Base-by-base conservation (phyloP, 2,888 invertebrate genomes). In the Ornithoptera priamus region DNA sequence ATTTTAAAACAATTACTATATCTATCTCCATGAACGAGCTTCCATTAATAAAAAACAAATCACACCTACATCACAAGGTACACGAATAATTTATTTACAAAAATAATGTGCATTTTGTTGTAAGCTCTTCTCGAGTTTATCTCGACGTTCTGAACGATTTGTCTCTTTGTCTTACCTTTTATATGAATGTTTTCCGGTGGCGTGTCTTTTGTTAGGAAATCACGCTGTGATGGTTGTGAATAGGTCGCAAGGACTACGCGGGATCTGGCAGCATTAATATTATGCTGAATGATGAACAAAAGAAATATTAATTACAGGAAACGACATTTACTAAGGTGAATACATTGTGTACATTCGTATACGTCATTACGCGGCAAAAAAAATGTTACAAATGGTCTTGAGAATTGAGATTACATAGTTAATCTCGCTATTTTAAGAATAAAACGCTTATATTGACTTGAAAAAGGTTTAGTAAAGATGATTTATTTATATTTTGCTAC, bases 221-320 rank as follows among this genome's bases (percentile, higher is more conserved):
- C 20, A 42, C 2, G 50, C 58, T 57, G 57, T 39, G 36, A 58
- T 42, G 42, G 22, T 36, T 7, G 30, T 62, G 68, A 63, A 62
- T 50, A 57, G 8, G 15, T 56, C 39, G 39, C 62, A 24, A 42
- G 46, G 62, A 56, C 39, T 67, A 56, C 42, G 39, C 30, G 60
- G 50, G 42, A 66, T 60, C 36, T 30, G 60, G 30, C 57, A 67
- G 22, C 59, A 24, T 66, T 36, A 66, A 1, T 30, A n/a, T 24
- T 15, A 18, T 50, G 53, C 8, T 50, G 50, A 56, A 61, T 12
- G 36, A 62, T 57, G 61, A 66, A 67, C 67, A 67, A 50, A 62
- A 36, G 46, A 30, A 67, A 67, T 61, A 67, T 67, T 67, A 46
- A 68, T 63, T 63, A 63, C 68, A 62, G 63, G 63, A 63, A 68